A percentile compares a stretch with the other conserved stretches of the same genome.
These are phyloP conservation scores for Gandaritis pyraliata DNA, from an alignment of 2,888 invertebrate species.

Conservation along the genomic window DNA sequence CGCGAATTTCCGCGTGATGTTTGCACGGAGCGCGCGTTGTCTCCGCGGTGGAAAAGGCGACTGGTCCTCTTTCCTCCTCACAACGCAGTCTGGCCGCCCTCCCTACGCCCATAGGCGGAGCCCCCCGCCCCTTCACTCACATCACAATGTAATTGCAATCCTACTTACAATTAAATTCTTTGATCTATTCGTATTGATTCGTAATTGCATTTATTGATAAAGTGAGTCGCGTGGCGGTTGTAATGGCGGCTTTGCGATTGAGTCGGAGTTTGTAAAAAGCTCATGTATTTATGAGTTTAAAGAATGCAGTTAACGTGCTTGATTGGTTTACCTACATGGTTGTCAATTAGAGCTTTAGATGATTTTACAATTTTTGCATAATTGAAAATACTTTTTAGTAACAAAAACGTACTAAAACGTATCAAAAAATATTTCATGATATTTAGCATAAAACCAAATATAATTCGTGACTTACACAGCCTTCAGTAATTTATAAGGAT, in stretches of 20 bases:
- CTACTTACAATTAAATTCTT: conserved; percentile 68
- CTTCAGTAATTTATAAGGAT: too few species aligned
- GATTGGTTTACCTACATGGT: conserved; percentile 22
- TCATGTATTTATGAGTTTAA: conserved; percentile 22
- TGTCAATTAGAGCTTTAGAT: conserved; percentile 21
- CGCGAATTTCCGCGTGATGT: conserved; percentile 58
- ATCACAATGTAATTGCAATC: conserved; percentile 49
- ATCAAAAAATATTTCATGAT: too few species aligned
- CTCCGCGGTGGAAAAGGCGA: conserved; percentile 73
- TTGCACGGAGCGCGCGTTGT: conserved; percentile 70
- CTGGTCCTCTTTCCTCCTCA: conserved; percentile 77
- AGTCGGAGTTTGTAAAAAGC: conserved; percentile 35
- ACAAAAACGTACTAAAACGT: too few species aligned
- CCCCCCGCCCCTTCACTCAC: conserved; percentile 52
- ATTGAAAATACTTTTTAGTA: too few species aligned
- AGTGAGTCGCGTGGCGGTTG: conserved; percentile 40
- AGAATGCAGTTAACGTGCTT: conserved; percentile 26
- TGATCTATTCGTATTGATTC: conserved; percentile 71
- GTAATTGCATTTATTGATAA: conserved; percentile 77
- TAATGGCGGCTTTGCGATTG: conserved; percentile 48
- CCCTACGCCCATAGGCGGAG: conserved; percentile 77
- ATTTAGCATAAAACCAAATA: too few species aligned
- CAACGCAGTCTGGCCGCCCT: conserved; percentile 64
- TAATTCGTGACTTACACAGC: too few species aligned
- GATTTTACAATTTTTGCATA: conserved; percentile 9